Evolutionary conservation across 2,113 vertebrate species (phyloP).

Genomic region (Myodes glareolus): DNA sequence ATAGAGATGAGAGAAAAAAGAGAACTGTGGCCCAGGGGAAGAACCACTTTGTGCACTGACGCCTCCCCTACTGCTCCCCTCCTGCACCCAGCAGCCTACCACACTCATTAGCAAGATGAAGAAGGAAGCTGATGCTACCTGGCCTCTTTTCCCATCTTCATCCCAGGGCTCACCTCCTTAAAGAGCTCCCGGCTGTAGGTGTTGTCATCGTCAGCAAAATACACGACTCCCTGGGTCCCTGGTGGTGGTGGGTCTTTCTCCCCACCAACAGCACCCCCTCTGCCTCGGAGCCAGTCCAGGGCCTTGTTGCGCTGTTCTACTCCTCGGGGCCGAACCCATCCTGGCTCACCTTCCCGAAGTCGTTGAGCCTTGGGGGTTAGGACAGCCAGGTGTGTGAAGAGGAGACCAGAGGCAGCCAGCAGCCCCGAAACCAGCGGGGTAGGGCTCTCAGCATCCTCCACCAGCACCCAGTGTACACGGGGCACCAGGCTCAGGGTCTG

Average conservation of each 20-base stretch:
- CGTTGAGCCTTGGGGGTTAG: constrained; percentile 91
- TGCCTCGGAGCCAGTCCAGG: constrained; percentile 91
- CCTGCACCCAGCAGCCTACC: neutral
- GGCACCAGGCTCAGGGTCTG: constrained; percentile 95
- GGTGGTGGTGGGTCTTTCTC: constrained; percentile 73
- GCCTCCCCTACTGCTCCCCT: neutral
- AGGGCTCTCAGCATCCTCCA: constrained; percentile 92
- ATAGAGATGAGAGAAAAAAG: constrained; percentile 38
- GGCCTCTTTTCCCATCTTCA: neutral
- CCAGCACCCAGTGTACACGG: constrained; percentile 96
- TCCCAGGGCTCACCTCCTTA: constrained; percentile 91
- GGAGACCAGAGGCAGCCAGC: constrained; percentile 90
- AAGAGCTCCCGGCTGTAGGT: constrained; percentile 97
- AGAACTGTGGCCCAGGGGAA: neutral
- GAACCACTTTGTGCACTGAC: neutral
- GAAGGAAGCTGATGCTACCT: neutral
- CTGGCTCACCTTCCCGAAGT: constrained; percentile 86
- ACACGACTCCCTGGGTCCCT: constrained; percentile 89
- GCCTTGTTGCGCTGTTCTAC: constrained; percentile 95
- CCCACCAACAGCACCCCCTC: constrained; percentile 76
- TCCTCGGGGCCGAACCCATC: constrained; percentile 90
- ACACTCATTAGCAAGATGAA: neutral
- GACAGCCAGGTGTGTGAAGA: constrained; percentile 94
- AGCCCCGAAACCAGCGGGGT: constrained; percentile 90
- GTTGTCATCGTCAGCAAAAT: constrained; percentile 98